phyloP scores from a whole-genome alignment of 2,888 invertebrate species.

The Vesta saturnalis region DNA sequence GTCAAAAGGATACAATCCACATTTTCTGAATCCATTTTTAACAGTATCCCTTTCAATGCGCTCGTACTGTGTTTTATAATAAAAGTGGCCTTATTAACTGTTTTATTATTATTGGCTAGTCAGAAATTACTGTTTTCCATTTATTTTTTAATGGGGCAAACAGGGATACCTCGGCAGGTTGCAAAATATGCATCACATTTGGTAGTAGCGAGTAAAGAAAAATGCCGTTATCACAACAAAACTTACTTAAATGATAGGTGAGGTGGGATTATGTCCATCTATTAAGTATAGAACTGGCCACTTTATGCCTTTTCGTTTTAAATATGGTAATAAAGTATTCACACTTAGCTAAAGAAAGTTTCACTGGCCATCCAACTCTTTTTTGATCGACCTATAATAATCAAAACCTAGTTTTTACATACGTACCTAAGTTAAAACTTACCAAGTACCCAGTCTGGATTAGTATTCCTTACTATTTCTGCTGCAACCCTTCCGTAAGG shows the following conservation, averaged over 20 bases:
- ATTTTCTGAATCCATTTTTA: constrained; percentile 37
- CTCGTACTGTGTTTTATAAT: constrained; percentile 3
- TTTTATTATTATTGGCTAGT: constrained; percentile 20
- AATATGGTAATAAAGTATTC: constrained; percentile 31
- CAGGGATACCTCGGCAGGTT: constrained; percentile 27
- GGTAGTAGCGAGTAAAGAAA: constrained; percentile 24
- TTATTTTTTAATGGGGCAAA: constrained; percentile 31
- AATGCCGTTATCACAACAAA: too few species aligned
- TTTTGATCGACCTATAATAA: constrained; percentile 10
- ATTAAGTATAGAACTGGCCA: constrained; percentile 30
- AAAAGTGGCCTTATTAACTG: constrained; percentile 18
- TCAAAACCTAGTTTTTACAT: not conserved
- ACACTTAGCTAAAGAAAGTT: constrained; percentile 35
- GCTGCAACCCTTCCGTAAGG: constrained; percentile 19
- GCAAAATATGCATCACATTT: too few species aligned
- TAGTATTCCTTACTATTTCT: constrained; percentile 31
- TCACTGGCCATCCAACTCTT: constrained; percentile 32
- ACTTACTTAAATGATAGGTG: constrained; percentile 30
- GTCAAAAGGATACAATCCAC: constrained; percentile 38
- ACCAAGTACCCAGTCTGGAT: constrained; percentile 33
- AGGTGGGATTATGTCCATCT: constrained; percentile 35
- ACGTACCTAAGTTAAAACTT: too few species aligned
- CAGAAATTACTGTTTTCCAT: constrained; percentile 23
- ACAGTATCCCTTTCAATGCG: constrained; percentile 4
- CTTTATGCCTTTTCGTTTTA: constrained; percentile 32